Conservation (phyloP, 2,888 invertebrate species). For the Candidula unifasciata region DNA sequence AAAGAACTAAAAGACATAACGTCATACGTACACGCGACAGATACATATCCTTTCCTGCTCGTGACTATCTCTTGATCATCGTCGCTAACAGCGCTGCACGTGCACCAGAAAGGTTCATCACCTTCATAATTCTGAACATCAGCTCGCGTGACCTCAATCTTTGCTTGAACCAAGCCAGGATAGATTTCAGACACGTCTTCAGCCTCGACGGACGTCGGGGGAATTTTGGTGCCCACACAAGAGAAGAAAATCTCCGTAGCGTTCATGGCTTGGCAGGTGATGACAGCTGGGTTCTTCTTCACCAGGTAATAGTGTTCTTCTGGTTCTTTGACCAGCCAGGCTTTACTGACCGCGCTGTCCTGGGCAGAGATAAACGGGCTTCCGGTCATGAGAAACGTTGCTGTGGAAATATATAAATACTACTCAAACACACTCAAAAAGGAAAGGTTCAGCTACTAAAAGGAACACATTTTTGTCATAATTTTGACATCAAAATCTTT, state of each 20-base stretch:
- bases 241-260: slow-evolving; percentile 50
- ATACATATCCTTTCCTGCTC: slow-evolving; percentile 37
- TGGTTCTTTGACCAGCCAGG: slow-evolving; percentile 41
- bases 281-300: slow-evolving; percentile 35
- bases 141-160: slow-evolving; percentile 43
- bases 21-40: slow-evolving; percentile 41
- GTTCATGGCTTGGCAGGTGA: slow-evolving; percentile 53
- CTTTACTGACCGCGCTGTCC: background rate
- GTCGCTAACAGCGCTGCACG: slow-evolving; percentile 40
- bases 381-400: slow-evolving; percentile 46
- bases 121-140: slow-evolving; percentile 43
- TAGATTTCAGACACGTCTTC: slow-evolving; percentile 44
- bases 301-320: slow-evolving; percentile 51
- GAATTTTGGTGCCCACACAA: slow-evolving; percentile 49
- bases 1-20: background rate
- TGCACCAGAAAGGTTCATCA: slow-evolving; percentile 43
- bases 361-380: background rate
- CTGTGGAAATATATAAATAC: slow-evolving; percentile 18
- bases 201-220: slow-evolving; percentile 45
- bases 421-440: too few species aligned
- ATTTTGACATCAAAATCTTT: too few species aligned
- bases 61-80: background rate
- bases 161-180: slow-evolving; percentile 33
- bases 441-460: too few species aligned
- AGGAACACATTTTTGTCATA: too few species aligned